These are phyloP conservation scores for Heliopora coerulea DNA, from an alignment of 92 coral and sea anemone genomes.

Conservation along the genomic window DNA sequence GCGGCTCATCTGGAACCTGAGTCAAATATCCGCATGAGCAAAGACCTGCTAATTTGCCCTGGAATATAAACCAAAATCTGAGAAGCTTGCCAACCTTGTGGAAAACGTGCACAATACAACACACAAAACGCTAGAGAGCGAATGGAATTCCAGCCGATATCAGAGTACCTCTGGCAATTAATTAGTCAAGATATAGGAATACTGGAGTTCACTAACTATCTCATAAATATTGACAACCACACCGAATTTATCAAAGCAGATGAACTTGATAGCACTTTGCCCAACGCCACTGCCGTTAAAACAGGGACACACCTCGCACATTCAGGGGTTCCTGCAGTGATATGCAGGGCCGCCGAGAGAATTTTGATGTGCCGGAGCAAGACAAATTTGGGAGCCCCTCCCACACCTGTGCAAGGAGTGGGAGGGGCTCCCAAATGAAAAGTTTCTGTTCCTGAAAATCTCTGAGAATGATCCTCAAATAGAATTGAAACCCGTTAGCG, in stretches of 20 bases:
- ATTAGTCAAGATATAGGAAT: slow-evolving; percentile 41
- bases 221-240: slow-evolving; percentile 43
- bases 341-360: too few species aligned
- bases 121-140: slow-evolving; percentile 41
- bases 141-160: slow-evolving; percentile 43
- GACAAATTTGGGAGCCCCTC: too few species aligned
- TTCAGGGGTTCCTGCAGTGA: slow-evolving; percentile 33
- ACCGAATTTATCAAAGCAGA: slow-evolving; percentile 42
- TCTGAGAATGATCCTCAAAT: too few species aligned
- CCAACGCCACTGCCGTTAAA: slow-evolving; percentile 28
- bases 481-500: too few species aligned
- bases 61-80: slow-evolving; percentile 28
- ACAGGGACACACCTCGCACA: slow-evolving; percentile 42
- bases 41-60: slow-evolving; percentile 41
- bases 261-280: slow-evolving; percentile 32
- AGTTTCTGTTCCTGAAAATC: too few species aligned
- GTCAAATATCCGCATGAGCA: slow-evolving; percentile 39
- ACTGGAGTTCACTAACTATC: slow-evolving; percentile 31
- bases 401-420: too few species aligned
- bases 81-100: slow-evolving; percentile 39
- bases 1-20: slow-evolving; percentile 49
- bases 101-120: slow-evolving; percentile 50
- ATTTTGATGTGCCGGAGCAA: too few species aligned
- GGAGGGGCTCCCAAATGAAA: too few species aligned
- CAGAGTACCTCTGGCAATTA: slow-evolving; percentile 50